Conservation (phyloP, 2,888 invertebrate species). For the Podotricha telesiphe region DNA sequence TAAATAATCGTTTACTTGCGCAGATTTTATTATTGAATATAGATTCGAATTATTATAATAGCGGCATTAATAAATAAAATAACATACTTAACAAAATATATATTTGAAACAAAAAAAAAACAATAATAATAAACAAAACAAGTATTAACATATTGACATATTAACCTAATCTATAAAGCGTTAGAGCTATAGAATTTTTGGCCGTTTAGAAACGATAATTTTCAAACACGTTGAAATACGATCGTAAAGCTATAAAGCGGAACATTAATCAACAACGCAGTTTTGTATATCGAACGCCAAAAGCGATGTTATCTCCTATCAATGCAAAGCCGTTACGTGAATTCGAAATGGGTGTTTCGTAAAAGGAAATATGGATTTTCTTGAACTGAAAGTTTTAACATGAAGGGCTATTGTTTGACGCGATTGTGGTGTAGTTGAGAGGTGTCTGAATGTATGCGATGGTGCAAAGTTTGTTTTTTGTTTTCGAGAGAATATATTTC, state of each 20-base stretch:
- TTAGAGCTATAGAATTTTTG: slow-evolving; percentile 19
- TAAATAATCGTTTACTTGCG: neutral
- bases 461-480: neutral
- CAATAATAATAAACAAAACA: neutral
- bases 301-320: slow-evolving; percentile 69
- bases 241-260: slow-evolving; percentile 58
- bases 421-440: neutral
- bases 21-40: neutral
- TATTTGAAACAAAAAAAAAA: too few species aligned
- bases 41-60: too few species aligned
- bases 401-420: slow-evolving; percentile 13
- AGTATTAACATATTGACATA: neutral
- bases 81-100: neutral
- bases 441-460: neutral
- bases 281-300: slow-evolving; percentile 76
- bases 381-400: slow-evolving; percentile 31
- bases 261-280: slow-evolving; percentile 75
- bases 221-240: slow-evolving; percentile 47
- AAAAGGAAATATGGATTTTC: slow-evolving; percentile 44
- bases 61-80: too few species aligned
- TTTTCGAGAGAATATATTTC: too few species aligned
- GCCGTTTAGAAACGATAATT: slow-evolving; percentile 45
- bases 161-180: slow-evolving; percentile 8
- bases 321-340: slow-evolving; percentile 58
- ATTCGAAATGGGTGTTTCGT: slow-evolving; percentile 42